phyloP scores from a whole-genome alignment of 2,888 invertebrate species.

The Monopis laevigella region DNA sequence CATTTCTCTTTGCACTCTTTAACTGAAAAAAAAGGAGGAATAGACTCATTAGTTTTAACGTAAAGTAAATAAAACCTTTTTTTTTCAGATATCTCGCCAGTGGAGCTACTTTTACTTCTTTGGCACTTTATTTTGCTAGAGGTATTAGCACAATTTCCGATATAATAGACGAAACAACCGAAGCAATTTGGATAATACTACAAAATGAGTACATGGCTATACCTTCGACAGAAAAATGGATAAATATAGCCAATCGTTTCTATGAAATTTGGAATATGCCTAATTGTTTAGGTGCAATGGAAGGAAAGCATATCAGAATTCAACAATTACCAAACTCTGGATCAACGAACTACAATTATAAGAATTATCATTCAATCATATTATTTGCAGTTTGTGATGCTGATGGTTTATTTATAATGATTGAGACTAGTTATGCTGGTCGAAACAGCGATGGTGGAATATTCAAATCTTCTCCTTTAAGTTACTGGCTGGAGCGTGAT shows the following conservation, averaged over 20 bases:
- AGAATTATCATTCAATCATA: conserved; percentile 26
- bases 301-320: no score
- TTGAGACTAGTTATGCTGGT: conserved; percentile 27
- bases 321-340: conserved; percentile 24
- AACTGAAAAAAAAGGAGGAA: not conserved
- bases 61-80: conserved; percentile 3
- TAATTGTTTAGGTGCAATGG: no score
- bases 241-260: conserved; percentile 23
- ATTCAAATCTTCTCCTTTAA: not conserved
- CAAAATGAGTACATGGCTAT: conserved; percentile 20
- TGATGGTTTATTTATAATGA: conserved; percentile 26
- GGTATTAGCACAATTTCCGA: conserved; percentile 20
- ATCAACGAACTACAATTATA: no score
- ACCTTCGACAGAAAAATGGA: conserved; percentile 22
- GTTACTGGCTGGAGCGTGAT: not conserved
- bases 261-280: conserved; percentile 24
- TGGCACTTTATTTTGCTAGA: conserved; percentile 21
- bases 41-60: not conserved
- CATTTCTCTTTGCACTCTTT: conserved; percentile 6
- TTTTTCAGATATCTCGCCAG: conserved; percentile 22
- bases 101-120: no score
- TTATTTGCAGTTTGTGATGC: conserved; percentile 27
- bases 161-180: conserved; percentile 20
- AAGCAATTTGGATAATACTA: conserved; percentile 19
- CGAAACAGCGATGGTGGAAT: conserved; percentile 15